Conservation (phyloP, 2,888 invertebrate genomes). For the Tenthredo mesomela region DNA sequence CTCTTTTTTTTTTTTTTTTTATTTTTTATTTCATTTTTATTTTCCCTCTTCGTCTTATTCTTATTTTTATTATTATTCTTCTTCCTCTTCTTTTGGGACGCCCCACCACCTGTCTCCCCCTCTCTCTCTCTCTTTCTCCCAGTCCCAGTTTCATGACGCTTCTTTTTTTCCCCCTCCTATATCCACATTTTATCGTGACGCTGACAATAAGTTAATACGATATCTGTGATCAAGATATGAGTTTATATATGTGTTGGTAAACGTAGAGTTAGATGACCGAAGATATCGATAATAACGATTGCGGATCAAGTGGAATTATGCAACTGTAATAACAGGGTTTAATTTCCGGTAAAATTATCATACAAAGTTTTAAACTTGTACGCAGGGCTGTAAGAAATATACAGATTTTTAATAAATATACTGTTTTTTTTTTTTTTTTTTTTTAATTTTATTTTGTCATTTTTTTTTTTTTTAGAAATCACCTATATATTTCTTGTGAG, state of each 20-base stretch:
- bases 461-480: background rate
- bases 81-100: background rate
- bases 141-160: background rate
- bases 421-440: background rate
- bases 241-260: background rate
- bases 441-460: no score
- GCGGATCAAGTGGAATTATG: background rate
- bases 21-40: background rate
- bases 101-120: background rate
- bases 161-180: background rate
- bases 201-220: background rate
- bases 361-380: background rate
- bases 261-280: conserved; percentile 26
- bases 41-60: background rate
- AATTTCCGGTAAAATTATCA: background rate
- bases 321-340: background rate
- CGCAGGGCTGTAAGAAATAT: background rate
- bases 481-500: background rate
- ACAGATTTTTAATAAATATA: background rate
- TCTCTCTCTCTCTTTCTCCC: background rate
- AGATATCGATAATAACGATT: background rate
- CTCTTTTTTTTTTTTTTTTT: background rate
- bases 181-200: background rate
- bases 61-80: background rate
- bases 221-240: conserved; percentile 7